A percentile compares a stretch with the other conserved stretches of the same genome.
Evolutionary conservation across 2,888 invertebrate species (phyloP).

Genomic region (Sphinx pinastri): DNA sequence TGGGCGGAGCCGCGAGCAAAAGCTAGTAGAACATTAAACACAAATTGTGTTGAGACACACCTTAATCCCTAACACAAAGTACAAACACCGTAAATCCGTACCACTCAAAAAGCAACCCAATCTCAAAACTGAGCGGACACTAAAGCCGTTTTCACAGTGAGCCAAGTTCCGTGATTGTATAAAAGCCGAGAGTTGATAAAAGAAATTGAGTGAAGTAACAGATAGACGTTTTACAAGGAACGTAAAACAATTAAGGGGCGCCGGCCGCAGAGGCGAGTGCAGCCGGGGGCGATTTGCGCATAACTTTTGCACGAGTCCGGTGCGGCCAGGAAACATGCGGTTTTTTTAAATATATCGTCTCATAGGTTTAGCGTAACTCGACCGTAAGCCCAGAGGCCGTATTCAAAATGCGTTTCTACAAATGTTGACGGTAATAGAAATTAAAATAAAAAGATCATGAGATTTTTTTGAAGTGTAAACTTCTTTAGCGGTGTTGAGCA

Average conservation of each 20-base stretch:
- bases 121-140: background rate
- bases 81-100: background rate
- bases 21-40: too few relatives aligned
- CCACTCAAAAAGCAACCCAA: background rate
- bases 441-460: too few relatives aligned
- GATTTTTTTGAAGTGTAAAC: too few relatives aligned
- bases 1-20: too few relatives aligned
- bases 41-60: too few relatives aligned
- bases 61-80: too few relatives aligned
- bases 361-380: too few relatives aligned
- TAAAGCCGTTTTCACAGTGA: background rate
- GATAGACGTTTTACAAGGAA: constrained; percentile 23
- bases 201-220: constrained; percentile 25
- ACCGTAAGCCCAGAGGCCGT: too few relatives aligned
- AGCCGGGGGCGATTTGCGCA: constrained; percentile 47
- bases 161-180: constrained; percentile 14
- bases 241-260: constrained; percentile 57
- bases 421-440: too few relatives aligned
- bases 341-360: too few relatives aligned
- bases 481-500: too few relatives aligned
- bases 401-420: too few relatives aligned
- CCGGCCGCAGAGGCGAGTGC: constrained; percentile 34
- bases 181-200: constrained; percentile 26
- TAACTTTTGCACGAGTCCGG: constrained; percentile 35
- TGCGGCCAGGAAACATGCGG: background rate